Percentiles rank a stretch among this genome's conserved stretches.
These are phyloP conservation scores for Triops cancriformis DNA, from an alignment of 1,140 invertebrate genomes.

Conservation along the genomic window DNA sequence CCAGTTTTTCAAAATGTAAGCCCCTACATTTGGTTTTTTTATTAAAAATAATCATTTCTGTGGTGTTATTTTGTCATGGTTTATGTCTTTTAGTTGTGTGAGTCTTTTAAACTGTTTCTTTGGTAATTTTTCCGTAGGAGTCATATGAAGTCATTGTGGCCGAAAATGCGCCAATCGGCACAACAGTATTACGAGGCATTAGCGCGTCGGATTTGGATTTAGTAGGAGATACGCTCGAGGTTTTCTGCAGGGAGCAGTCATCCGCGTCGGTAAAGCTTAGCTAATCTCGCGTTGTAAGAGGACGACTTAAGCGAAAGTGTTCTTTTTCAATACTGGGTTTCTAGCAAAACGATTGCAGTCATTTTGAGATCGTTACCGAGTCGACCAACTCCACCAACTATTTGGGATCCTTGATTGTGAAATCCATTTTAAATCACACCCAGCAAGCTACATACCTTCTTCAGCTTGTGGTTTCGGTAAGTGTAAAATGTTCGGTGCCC, in stretches of 20 bases:
- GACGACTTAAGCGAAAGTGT: background rate
- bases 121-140: conserved; percentile 44
- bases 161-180: conserved; percentile 65
- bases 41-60: background rate
- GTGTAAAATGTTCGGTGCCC: background rate
- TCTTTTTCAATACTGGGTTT: background rate
- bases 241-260: conserved; percentile 52
- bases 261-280: background rate
- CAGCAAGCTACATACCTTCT: background rate
- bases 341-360: background rate
- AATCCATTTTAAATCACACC: background rate
- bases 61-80: no score
- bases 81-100: no score
- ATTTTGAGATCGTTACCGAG: background rate
- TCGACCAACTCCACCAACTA: background rate
- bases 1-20: conserved; percentile 68
- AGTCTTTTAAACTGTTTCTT: background rate
- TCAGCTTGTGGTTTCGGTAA: background rate
- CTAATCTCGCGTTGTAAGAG: background rate
- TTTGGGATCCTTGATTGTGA: background rate
- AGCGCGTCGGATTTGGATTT: conserved; percentile 66
- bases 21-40: conserved; percentile 5
- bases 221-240: conserved; percentile 66
- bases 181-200: conserved; percentile 62
- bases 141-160: conserved; percentile 68